These are phyloP conservation scores for Parthenolecanium corni DNA, from an alignment of 2,888 invertebrate species.

Conservation along the genomic window DNA sequence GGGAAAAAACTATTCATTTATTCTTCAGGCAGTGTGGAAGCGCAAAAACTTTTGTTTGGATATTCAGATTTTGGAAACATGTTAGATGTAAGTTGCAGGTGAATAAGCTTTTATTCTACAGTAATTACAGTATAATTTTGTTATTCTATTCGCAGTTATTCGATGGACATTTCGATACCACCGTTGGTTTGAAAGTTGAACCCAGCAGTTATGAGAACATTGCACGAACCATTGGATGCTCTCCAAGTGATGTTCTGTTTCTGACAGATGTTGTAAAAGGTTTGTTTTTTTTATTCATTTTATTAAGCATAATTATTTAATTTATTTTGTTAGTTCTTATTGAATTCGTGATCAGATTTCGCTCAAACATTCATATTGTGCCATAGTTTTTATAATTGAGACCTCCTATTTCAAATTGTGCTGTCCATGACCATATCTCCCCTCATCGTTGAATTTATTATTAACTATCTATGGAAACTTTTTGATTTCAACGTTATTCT, in stretches of 20 bases:
- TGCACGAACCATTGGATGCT: constrained; percentile 50
- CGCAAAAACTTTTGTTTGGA: constrained; percentile 76
- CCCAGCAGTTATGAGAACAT: constrained; percentile 67
- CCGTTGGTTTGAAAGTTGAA: constrained; percentile 69
- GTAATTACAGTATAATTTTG: background rate
- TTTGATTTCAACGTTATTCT: too few relatives aligned
- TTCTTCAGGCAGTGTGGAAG: constrained; percentile 82
- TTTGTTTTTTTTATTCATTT: background rate
- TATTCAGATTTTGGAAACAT: constrained; percentile 67
- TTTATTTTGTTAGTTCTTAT: too few relatives aligned
- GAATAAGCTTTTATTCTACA: too few relatives aligned
- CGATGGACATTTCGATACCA: constrained; percentile 75
- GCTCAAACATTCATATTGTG: too few relatives aligned
- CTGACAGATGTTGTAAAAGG: constrained; percentile 65
- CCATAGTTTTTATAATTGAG: too few relatives aligned
- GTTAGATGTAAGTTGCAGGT: constrained; percentile 18
- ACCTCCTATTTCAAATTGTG: too few relatives aligned
- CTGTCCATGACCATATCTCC: too few relatives aligned
- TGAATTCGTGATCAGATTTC: too few relatives aligned
- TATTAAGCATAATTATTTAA: too few relatives aligned
- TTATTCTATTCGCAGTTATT: constrained; percentile 43
- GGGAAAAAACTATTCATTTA: constrained; percentile 69
- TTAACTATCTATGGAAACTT: too few relatives aligned
- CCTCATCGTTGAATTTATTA: too few relatives aligned
- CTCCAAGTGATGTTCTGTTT: constrained; percentile 62